Evolutionary conservation across 92 coral and sea anemone species (phyloP).

Genomic region (Epizoanthus illoricatus): DNA sequence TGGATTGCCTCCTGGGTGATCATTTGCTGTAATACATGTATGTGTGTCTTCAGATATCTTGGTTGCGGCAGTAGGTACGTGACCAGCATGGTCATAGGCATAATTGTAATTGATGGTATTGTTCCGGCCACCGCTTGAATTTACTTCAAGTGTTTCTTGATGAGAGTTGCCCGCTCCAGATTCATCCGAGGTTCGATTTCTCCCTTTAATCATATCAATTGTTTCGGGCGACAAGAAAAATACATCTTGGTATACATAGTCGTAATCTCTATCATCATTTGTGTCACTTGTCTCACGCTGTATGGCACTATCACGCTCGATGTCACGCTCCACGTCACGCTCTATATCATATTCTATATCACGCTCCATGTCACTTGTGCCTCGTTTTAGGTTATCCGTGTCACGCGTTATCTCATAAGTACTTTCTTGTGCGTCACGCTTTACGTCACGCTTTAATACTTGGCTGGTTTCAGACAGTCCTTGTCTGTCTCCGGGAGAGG

Average conservation of each 20-base stretch:
- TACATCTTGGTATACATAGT: constrained; percentile 16
- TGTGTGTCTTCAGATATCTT: background rate
- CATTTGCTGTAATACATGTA: background rate
- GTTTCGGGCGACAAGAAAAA: constrained; percentile 20
- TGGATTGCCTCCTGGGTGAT: background rate
- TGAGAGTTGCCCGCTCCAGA: background rate
- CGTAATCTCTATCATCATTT: background rate
- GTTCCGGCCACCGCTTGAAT: background rate
- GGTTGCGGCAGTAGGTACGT: background rate
- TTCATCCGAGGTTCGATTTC: background rate
- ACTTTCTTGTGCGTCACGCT: too few relatives aligned
- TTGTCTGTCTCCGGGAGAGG: too few relatives aligned
- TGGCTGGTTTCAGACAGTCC: too few relatives aligned
- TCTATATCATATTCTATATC: background rate
- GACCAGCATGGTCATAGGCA: background rate
- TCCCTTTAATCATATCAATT: background rate
- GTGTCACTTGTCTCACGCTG: background rate
- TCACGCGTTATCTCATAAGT: too few relatives aligned
- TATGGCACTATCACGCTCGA: background rate
- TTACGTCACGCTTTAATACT: too few relatives aligned
- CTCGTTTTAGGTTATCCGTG: too few relatives aligned
- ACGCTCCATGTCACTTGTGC: background rate
- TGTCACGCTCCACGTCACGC: background rate
- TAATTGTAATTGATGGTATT: background rate
- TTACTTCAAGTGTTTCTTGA: background rate